These are phyloP conservation scores for Acrobasis consociella DNA, from an alignment of 2,888 invertebrate genomes.

Conservation along the genomic window DNA sequence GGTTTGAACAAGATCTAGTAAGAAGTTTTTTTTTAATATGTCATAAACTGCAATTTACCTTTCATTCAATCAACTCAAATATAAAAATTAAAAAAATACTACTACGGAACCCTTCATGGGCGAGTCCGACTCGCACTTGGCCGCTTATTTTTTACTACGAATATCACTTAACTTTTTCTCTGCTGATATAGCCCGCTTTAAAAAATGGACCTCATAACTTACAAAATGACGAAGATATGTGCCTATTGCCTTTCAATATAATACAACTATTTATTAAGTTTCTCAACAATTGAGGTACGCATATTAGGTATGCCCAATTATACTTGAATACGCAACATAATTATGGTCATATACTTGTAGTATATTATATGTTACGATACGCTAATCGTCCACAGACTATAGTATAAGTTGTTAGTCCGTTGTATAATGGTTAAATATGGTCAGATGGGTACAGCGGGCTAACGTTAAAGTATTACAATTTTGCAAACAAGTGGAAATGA, in stretches of 20 bases:
- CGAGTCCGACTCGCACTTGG: too few relatives aligned
- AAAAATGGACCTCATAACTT: too few relatives aligned
- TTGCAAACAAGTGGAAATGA: too few relatives aligned
- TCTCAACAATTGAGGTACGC: conserved; percentile 43
- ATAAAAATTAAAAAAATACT: too few relatives aligned
- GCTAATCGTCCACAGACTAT: neutral
- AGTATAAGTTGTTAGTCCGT: neutral
- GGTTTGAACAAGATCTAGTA: too few relatives aligned
- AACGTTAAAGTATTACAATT: neutral
- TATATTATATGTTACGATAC: conserved; percentile 17
- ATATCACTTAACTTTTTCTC: too few relatives aligned
- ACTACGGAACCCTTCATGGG: too few relatives aligned
- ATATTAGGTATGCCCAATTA: conserved; percentile 36
- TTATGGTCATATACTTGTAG: conserved; percentile 31
- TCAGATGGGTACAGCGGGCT: neutral
- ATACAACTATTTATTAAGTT: conserved; percentile 24
- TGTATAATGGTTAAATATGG: conserved; percentile 4
- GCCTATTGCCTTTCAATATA: conserved; percentile 1
- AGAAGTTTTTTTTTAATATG: too few relatives aligned
- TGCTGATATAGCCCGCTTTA: too few relatives aligned
- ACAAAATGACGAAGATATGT: neutral
- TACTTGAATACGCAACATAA: conserved; percentile 46
- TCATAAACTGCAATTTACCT: too few relatives aligned
- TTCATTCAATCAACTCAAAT: too few relatives aligned
- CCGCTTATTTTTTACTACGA: too few relatives aligned